Evolutionary conservation across 2,888 invertebrate genomes (phyloP).

Genomic region (Rhagonycha lutea): DNA sequence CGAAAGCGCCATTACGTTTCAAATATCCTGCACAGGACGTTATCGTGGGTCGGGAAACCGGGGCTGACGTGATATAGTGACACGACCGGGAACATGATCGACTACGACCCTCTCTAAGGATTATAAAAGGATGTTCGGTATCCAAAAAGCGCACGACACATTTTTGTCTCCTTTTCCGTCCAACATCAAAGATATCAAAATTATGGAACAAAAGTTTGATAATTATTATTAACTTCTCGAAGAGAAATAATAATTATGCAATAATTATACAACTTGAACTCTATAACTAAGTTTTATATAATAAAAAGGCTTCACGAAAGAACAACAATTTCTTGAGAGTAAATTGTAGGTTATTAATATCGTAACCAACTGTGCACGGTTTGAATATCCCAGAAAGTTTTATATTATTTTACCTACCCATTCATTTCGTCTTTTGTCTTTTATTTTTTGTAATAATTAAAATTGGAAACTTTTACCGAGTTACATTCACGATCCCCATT

Average conservation of each 20-base stretch:
- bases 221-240: background rate
- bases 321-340: background rate
- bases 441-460: background rate
- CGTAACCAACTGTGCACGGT: background rate
- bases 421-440: background rate
- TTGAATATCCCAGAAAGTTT: background rate
- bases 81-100: slow-evolving; percentile 28
- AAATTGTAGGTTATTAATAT: background rate
- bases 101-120: slow-evolving; percentile 23
- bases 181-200: background rate
- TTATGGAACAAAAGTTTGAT: background rate
- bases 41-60: slow-evolving; percentile 11
- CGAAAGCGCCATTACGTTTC: background rate
- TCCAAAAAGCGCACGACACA: slow-evolving; percentile 18
- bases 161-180: background rate
- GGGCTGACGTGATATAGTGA: slow-evolving; percentile 19
- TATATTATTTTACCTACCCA: background rate
- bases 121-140: slow-evolving; percentile 27
- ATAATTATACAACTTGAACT: background rate
- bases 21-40: slow-evolving; percentile 2
- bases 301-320: background rate
- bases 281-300: background rate
- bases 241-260: background rate
- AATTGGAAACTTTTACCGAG: background rate
- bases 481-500: background rate